These are phyloP conservation scores for Arrhamphus sclerolepis DNA, from an alignment of 2,797 vertebrate genomes.

Conservation along the genomic window DNA sequence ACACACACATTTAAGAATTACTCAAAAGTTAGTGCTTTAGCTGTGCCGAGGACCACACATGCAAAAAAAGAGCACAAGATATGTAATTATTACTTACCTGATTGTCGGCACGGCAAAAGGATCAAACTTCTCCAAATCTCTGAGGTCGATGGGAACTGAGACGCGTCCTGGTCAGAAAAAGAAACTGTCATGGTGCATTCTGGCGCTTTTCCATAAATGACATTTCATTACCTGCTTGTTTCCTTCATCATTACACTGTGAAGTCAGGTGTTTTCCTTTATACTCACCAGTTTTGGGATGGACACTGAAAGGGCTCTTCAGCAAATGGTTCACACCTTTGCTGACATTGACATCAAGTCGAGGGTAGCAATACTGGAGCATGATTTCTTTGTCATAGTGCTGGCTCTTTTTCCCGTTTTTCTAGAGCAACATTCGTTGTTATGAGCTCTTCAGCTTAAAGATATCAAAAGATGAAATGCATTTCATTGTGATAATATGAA, in stretches of 20 bases:
- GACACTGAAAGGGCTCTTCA: conserved; percentile 97
- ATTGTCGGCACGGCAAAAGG: conserved; percentile 94
- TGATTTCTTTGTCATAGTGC: conserved; percentile 87
- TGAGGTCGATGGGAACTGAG: conserved; percentile 92
- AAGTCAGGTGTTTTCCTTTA: neutral
- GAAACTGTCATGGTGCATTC: conserved; percentile 1
- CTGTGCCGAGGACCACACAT: neutral
- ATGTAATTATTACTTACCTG: conserved; percentile 74
- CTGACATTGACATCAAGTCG: conserved; percentile 95
- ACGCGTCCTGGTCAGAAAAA: conserved; percentile 83
- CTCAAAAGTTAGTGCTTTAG: conserved; percentile 3
- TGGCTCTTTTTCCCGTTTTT: conserved; percentile 71
- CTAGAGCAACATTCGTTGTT: conserved; percentile 56
- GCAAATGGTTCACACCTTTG: conserved; percentile 93
- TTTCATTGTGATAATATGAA: neutral
- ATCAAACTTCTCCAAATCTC: conserved; percentile 87
- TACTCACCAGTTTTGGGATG: conserved; percentile 94
- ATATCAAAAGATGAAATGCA: neutral
- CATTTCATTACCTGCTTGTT: too few relatives aligned
- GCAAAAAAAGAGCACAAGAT: neutral
- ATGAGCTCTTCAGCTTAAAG: neutral
- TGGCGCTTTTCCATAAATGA: neutral
- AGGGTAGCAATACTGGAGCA: conserved; percentile 97
- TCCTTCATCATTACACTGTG: neutral
- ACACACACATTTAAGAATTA: too few relatives aligned